Base-by-base conservation (phyloP, 2,888 invertebrate species). In the Leptinotarsa peninsularis region DNA sequence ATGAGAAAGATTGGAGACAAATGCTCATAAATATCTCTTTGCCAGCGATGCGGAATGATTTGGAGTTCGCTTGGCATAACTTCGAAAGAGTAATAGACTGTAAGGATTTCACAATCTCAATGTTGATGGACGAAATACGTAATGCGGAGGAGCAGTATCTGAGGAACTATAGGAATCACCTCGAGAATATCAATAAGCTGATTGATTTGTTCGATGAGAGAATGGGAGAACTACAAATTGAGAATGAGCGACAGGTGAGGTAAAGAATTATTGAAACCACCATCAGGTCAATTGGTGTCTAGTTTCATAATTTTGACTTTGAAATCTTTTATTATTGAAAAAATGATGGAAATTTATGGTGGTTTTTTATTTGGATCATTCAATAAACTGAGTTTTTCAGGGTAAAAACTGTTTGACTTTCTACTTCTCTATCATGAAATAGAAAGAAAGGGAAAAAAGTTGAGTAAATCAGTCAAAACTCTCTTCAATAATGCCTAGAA, bases 1-100 rank as follows among this genome's bases (percentile, higher is more conserved):
- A 83, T 52, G 86, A 86, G 73, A 84, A 85, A 74, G 83, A 84
- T 7, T 90, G 89, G 90, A 85, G 85, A 72, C 83, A 89, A 69
- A 86, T 88, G 82, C 83, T 90, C 71, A 83, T 87, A 49, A 82
- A 83, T 2, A 84, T 89, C 4, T 85, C 88, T 54, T 76, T 89
- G 74, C 89, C 89, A 1, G 81, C 84, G 54, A 87, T 89, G 81
- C 82, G 82, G 60, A 84, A 86, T 72, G 88, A 90, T 70, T 72
- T 89, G 49, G 85, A 87, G 73, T 87, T 88, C 66, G 86, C 88
- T 2, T 88, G 89, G 88, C 87, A 86, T 60, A 87, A 86, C 68
- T 90, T 90, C 79, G 89, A 90, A 72, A 86, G 88, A 21, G 83
- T 86, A 2, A 80, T 90, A 13, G 90, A 90, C 79, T 84, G 85